Percentiles rank a stretch among this genome's conserved stretches.
Conservation (phyloP, 2,888 invertebrate genomes). For the Chloroclysta siterata region DNA sequence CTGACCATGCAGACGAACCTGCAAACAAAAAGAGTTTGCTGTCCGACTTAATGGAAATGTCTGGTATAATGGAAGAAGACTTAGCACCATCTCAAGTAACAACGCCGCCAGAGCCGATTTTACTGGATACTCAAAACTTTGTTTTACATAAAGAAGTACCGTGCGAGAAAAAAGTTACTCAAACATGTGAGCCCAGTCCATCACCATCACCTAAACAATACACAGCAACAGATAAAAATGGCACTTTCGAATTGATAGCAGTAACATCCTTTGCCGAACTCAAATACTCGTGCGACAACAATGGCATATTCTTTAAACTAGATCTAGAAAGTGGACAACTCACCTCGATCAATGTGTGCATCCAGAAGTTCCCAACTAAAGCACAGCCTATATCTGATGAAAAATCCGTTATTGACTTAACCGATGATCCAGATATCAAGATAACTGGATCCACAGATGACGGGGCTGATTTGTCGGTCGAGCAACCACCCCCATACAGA, state of each 20-base stretch:
- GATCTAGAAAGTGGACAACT: conserved; percentile 61
- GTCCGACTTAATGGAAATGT: conserved; percentile 80
- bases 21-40: conserved; percentile 64
- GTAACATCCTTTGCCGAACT: conserved; percentile 64
- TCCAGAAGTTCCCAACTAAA: conserved; percentile 51
- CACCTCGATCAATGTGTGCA: conserved; percentile 64
- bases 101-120: conserved; percentile 17
- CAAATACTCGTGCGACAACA: conserved; percentile 60
- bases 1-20: conserved; percentile 10
- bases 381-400: conserved; percentile 27
- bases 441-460: conserved; percentile 24
- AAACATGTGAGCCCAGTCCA: not conserved
- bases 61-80: conserved; percentile 74
- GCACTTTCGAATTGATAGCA: conserved; percentile 45
- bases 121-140: conserved; percentile 25
- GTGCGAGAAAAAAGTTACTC: not conserved
- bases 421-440: conserved; percentile 55
- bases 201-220: conserved; percentile 6
- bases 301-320: conserved; percentile 67
- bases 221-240: conserved; percentile 23
- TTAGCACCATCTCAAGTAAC: conserved; percentile 33
- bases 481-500: conserved; percentile 5
- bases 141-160: conserved; percentile 14
- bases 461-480: not conserved
- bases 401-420: conserved; percentile 63